These are phyloP conservation scores for Xanthorhoe spadicearia DNA, from an alignment of 2,888 invertebrate species.

Conservation along the genomic window DNA sequence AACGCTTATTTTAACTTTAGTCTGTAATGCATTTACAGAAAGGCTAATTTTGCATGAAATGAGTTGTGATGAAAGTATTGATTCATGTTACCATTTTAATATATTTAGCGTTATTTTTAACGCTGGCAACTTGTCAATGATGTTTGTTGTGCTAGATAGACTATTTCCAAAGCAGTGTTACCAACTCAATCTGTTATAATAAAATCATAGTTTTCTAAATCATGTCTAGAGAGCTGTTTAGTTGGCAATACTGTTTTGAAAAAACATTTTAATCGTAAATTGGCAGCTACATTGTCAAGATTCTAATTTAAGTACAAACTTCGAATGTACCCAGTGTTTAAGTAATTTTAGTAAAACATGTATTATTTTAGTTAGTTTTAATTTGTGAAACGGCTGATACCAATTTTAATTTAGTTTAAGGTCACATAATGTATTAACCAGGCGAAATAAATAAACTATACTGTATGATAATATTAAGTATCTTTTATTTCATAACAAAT, in stretches of 20 bases:
- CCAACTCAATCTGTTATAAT: conserved; percentile 9
- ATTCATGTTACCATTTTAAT: conserved; percentile 55
- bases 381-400: conserved; percentile 72
- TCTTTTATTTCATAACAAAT: conserved; percentile 27
- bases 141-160: conserved; percentile 17
- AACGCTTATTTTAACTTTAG: conserved; percentile 8
- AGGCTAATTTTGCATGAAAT: conserved; percentile 32
- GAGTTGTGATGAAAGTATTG: conserved; percentile 41
- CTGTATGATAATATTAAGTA: conserved; percentile 29
- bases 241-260: conserved; percentile 17
- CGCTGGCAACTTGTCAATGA: conserved; percentile 41
- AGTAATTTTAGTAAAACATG: conserved; percentile 15
- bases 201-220: background rate
- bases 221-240: background rate
- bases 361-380: conserved; percentile 51
- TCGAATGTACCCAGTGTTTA: conserved; percentile 61
- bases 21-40: conserved; percentile 35
- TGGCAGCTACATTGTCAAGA: conserved; percentile 28
- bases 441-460: conserved; percentile 50
- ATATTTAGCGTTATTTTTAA: conserved; percentile 37
- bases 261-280: conserved; percentile 6
- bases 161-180: conserved; percentile 13
- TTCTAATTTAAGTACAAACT: conserved; percentile 39
- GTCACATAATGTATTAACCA: conserved; percentile 64
- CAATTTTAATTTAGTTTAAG: conserved; percentile 74